Base-by-base conservation (phyloP, 1,140 invertebrate species). In the Whitmania pigra region DNA sequence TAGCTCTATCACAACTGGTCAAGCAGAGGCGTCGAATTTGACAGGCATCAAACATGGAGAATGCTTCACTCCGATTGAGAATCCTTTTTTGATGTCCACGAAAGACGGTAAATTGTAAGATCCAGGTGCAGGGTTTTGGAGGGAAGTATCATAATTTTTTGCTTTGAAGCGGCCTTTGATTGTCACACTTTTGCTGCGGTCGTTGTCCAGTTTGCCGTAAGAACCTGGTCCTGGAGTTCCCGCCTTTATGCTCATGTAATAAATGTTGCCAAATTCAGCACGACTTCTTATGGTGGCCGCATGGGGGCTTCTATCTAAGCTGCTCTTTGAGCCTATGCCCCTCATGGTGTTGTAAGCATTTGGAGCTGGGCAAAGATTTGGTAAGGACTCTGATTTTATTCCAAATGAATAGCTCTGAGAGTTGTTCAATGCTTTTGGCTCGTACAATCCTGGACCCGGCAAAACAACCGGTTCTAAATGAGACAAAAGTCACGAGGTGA, bases 141-240 rank as follows among this genome's bases (percentile, higher is more conserved):
- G 57, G 20, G 57, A 22, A 25, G 57, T 63, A 31, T 63, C 29
- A 63, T 63, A 63, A 63, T 63, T 31, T 63, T 63, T 63, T 31
- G 29, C 57, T 17, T 63, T 63, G 11, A 22, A 17, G 11, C 57
- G 57, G 9, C 29, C 29, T 63, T 63, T 63, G 7, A 63, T 18
- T 13, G 29, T 31, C 22, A 63, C 29, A 25, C 22, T 22, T 25
- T 25, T 31, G 29, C 29, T 31, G 22, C 29, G 22, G 22, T 63
- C 18, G 22, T 25, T 13, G 22, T 63, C 57, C 9, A 63, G 11
- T n/a, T 63, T 22, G 11, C 0, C 9, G 57, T 63, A 63, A n/a
- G 57, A 63, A 13, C 57, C 57, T 25, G 57, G 57, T 25, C 57
- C 57, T 63, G 57, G 57, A 63, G 29, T 31, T 13, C 22, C 57